Percentiles rank a stretch among this genome's conserved stretches.
Conservation (phyloP, 2,797 vertebrate genomes). For the Scarus forsteni region DNA sequence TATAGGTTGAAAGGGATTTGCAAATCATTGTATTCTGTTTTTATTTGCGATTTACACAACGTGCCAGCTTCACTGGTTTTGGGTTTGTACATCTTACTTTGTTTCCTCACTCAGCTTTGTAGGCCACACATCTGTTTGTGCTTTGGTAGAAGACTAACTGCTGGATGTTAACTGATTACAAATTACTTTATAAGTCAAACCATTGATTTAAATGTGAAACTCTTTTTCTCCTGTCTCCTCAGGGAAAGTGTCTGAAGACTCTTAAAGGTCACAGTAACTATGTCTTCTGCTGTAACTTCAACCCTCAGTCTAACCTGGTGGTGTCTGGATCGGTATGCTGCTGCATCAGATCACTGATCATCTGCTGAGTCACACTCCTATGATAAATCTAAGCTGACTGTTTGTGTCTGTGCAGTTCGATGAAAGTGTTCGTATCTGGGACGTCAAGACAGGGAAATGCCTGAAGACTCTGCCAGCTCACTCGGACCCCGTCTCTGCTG, state of each 20-base stretch:
- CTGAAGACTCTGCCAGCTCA: conserved; percentile 94
- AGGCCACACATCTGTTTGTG: no score
- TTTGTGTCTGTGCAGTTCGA: conserved; percentile 81
- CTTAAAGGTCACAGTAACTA: conserved; percentile 96
- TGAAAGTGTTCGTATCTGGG: conserved; percentile 94
- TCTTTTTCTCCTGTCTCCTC: not conserved
- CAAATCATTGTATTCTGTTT: no score
- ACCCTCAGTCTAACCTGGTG: conserved; percentile 95
- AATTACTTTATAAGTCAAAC: not conserved
- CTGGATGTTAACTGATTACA: not conserved
- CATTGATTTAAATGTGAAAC: not conserved
- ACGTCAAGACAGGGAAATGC: conserved; percentile 94
- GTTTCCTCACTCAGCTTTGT: no score
- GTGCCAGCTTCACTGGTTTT: no score
- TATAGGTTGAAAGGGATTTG: no score
- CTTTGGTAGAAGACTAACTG: no score
- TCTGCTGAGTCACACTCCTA: not conserved
- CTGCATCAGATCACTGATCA: not conserved
- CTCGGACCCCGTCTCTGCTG: conserved; percentile 92
- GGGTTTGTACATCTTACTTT: no score
- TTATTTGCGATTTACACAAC: no score
- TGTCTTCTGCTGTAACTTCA: conserved; percentile 96
- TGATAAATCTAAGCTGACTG: conserved; percentile 71
- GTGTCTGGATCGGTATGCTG: conserved; percentile 28
- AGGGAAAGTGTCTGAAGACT: conserved; percentile 95